These are phyloP conservation scores for Xylophagus ater DNA, from an alignment of 2,888 invertebrate species.

Conservation along the genomic window DNA sequence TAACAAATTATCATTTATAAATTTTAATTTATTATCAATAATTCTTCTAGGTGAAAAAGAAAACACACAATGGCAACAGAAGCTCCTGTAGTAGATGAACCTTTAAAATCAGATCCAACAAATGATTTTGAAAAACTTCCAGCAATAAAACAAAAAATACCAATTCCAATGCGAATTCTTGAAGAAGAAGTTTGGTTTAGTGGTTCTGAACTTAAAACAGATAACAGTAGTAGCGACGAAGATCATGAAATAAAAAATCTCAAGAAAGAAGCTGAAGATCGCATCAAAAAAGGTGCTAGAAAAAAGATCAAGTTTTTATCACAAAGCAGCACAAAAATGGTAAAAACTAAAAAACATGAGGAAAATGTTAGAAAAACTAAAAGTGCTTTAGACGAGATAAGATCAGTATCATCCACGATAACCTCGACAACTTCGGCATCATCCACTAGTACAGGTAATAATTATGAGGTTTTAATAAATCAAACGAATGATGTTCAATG, in stretches of 20 bases:
- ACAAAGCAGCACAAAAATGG: conserved; percentile 2
- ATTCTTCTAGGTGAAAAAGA: no score
- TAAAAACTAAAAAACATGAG: not conserved
- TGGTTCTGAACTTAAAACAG: conserved; percentile 18
- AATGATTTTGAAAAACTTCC: no score
- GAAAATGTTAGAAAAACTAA: not conserved
- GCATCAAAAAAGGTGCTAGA: conserved; percentile 10
- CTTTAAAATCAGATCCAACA: no score
- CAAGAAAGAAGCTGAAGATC: not conserved
- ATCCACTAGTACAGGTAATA: conserved; percentile 5
- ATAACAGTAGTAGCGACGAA: conserved; percentile 18
- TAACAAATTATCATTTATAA: no score
- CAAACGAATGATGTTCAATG: conserved; percentile 13
- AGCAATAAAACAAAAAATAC: conserved; percentile 7
- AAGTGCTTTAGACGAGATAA: no score
- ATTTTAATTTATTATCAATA: no score
- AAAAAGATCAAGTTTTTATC: conserved; percentile 11
- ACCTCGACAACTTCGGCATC: conserved; percentile 2
- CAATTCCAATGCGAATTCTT: conserved; percentile 32
- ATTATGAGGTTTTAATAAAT: conserved; percentile 7
- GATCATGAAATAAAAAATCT: conserved; percentile 1
- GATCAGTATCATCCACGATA: not conserved
- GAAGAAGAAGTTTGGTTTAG: conserved; percentile 34
- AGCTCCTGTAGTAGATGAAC: no score
- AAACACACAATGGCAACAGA: no score